Base-by-base conservation (phyloP, 2,113 vertebrate species). In the Otus sunia region DNA sequence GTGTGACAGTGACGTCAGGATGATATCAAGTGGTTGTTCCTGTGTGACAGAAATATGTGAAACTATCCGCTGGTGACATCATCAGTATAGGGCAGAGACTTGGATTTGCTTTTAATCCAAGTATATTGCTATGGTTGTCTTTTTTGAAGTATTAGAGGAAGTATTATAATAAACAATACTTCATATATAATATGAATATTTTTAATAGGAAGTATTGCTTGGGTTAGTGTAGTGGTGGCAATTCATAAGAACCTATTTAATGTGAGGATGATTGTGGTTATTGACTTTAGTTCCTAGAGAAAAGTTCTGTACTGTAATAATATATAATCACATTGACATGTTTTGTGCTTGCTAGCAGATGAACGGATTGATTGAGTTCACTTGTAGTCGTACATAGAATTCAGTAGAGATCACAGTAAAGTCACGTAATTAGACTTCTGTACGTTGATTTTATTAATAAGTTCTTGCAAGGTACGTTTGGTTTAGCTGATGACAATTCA, bases 301-400 rank as follows among this genome's bases (percentile, higher is more conserved):
- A 79, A 21, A 63, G 1, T 9, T 34, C 3, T 15, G 0, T 22
- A n/a, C 39, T 14, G 9, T 60, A 12, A 39, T 34, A 25, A 10
- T 27, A 4, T 0, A 1, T 9, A 12, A 20, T 30, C 11, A 1
- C 1, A 3, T 0, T 62, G 75, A 22, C 7, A 0, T 0, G 23
- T 26, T 10, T 9, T 3, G 39, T 47, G 59, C 43, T 7, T 45
- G 73, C 22, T 69, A 81, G 62, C n/a, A 84, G 34, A 4, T 15
- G 56, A 45, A 47, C 37, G 69, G 36, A 5, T 11, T 45, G 58
- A 56, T 22, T 68, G 69, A 79, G 60, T 76, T 82, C 27, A 34
- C 43, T 36, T 76, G 52, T n/a, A 63, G 52, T 14, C 7, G 7
- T 55, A 47, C 11, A 5, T 29, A 36, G 53, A 67, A 41, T 75